Conservation (phyloP, 2,888 invertebrate species). For the Macaria notata region DNA sequence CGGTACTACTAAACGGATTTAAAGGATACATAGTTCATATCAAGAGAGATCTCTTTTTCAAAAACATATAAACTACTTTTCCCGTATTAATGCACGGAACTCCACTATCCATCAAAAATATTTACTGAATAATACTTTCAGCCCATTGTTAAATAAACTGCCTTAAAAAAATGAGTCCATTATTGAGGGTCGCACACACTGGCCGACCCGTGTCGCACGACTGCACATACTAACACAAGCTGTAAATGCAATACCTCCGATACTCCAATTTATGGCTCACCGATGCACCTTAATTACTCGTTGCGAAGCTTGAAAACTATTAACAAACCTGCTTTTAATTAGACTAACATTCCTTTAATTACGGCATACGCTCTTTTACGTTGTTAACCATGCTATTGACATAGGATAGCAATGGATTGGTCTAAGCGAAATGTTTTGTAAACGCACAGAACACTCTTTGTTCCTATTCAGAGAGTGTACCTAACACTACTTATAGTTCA, state of each 20-base stretch:
- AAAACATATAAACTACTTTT: no score
- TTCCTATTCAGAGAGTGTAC: no score
- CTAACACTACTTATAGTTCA: no score
- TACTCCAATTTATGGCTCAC: constrained; percentile 47
- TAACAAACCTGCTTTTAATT: constrained; percentile 32
- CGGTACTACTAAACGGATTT: no score
- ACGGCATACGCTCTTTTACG: constrained; percentile 13
- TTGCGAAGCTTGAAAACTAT: constrained; percentile 39
- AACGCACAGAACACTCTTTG: no score
- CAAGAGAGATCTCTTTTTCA: no score
- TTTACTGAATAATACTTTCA: no score
- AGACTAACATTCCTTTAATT: constrained; percentile 13
- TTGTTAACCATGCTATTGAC: neutral
- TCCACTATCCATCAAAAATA: no score
- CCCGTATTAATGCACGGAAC: no score
- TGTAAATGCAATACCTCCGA: constrained; percentile 42
- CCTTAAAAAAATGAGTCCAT: constrained; percentile 18
- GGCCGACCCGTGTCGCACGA: constrained; percentile 38
- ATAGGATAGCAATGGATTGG: no score
- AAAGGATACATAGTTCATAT: no score
- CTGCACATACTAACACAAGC: constrained; percentile 36
- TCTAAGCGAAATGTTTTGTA: no score
- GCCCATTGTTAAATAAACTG: neutral
- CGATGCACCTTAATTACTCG: constrained; percentile 46
- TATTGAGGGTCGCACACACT: constrained; percentile 36